These are phyloP conservation scores for Callaeas wilsoni DNA, from an alignment of 2,113 vertebrate species.

Conservation along the genomic window DNA sequence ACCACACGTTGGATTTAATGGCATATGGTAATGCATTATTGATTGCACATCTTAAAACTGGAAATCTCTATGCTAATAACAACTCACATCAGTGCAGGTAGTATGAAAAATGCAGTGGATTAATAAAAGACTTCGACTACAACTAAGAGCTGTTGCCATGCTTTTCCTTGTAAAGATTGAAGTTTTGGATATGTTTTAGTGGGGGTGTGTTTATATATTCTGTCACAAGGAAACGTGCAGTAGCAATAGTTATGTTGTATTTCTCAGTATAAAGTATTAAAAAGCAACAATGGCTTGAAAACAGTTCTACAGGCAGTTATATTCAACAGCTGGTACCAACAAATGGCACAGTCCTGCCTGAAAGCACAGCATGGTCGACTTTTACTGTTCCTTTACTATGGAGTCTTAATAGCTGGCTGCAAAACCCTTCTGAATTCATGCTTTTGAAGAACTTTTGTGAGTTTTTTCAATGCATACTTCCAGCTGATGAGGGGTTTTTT, in stretches of 20 bases:
- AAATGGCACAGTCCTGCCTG: slow-evolving; percentile 29
- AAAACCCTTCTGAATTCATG: slow-evolving; percentile 25
- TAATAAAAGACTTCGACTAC: neutral
- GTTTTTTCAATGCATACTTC: slow-evolving; percentile 25
- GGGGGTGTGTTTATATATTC: slow-evolving; percentile 8
- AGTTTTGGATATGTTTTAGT: neutral
- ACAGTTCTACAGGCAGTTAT: neutral
- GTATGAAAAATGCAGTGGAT: neutral
- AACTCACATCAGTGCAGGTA: neutral
- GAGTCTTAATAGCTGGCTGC: slow-evolving; percentile 31
- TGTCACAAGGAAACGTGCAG: neutral
- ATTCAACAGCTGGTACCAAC: slow-evolving; percentile 21
- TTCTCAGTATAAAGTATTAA: neutral
- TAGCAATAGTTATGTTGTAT: neutral
- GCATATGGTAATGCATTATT: slow-evolving; percentile 55
- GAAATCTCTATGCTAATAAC: slow-evolving; percentile 49
- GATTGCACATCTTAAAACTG: slow-evolving; percentile 54
- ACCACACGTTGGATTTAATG: slow-evolving; percentile 36
- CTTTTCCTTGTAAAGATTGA: neutral
- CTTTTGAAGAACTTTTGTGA: slow-evolving; percentile 27
- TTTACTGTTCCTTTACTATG: neutral
- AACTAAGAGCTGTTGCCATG: neutral
- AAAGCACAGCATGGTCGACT: slow-evolving; percentile 31
- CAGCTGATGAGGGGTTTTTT: neutral
- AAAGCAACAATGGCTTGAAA: neutral